These are phyloP conservation scores for Thumatha senex DNA, from an alignment of 2,888 invertebrate species.

Conservation along the genomic window DNA sequence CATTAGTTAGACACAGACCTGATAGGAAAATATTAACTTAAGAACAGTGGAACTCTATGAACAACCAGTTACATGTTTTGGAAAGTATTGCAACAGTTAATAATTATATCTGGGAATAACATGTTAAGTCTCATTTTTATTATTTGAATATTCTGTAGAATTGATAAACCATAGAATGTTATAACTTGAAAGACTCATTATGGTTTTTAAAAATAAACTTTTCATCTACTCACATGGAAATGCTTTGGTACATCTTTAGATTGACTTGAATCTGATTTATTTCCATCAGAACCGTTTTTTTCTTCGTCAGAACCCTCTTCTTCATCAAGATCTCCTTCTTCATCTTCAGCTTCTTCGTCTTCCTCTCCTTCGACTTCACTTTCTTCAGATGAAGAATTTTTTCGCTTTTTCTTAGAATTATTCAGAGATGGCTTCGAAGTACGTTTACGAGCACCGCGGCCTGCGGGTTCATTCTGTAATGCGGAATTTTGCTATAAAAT, in stretches of 20 bases:
- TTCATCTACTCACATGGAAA: conserved; percentile 72
- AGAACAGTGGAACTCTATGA: too few species aligned
- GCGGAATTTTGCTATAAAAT: background rate
- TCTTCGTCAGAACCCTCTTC: conserved; percentile 81
- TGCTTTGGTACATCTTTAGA: conserved; percentile 83
- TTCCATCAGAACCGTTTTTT: conserved; percentile 80
- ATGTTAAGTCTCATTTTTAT: too few species aligned
- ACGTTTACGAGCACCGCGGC: conserved; percentile 66
- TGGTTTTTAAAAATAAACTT: too few species aligned
- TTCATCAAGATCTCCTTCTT: conserved; percentile 74
- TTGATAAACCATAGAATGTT: too few species aligned
- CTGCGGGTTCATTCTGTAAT: conserved; percentile 63
- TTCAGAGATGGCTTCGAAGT: conserved; percentile 59
- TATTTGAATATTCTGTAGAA: too few species aligned
- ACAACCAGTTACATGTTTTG: too few species aligned
- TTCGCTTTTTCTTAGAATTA: conserved; percentile 76
- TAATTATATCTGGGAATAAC: too few species aligned
- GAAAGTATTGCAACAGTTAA: too few species aligned
- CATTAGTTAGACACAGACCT: too few species aligned
- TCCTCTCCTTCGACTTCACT: conserved; percentile 72
- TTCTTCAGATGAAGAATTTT: conserved; percentile 74
- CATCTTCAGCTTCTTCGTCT: conserved; percentile 72
- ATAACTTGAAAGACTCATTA: too few species aligned
- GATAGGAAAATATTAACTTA: too few species aligned
- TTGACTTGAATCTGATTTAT: conserved; percentile 80